These are phyloP conservation scores for crab-eating macaque (Macaca fascicularis) DNA, from an alignment of 2,113 vertebrate genomes.

Conservation along the genomic window DNA sequence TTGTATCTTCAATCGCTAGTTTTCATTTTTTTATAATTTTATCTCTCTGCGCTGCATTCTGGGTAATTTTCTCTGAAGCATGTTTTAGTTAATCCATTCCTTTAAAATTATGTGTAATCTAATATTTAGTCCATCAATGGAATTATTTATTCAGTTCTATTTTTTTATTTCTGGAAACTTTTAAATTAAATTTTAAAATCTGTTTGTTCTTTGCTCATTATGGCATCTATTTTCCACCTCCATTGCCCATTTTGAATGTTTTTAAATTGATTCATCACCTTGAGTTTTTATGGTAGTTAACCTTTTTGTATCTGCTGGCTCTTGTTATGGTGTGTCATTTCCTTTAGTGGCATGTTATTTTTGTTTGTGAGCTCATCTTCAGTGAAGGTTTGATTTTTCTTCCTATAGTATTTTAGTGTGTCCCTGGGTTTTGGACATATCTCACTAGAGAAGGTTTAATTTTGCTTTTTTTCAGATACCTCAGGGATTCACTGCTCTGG, in stretches of 20 bases:
- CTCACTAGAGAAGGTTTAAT: neutral
- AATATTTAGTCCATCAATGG: neutral
- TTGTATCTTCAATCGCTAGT: neutral
- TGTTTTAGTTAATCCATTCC: neutral
- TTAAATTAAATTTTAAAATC: neutral
- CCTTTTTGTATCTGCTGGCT: neutral
- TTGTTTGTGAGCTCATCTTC: neutral
- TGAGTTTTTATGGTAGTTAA: neutral
- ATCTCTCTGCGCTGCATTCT: neutral
- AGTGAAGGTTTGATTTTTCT: neutral
- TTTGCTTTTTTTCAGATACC: neutral
- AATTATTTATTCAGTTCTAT: neutral
- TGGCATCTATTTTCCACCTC: neutral
- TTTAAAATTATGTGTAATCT: neutral
- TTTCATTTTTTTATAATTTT: neutral
- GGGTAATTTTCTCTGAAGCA: neutral
- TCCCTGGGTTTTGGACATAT: neutral
- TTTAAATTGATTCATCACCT: neutral
- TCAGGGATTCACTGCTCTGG: neutral
- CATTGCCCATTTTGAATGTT: neutral
- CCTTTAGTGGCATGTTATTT: neutral
- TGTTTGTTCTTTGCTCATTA: neutral
- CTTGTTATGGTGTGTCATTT: neutral
- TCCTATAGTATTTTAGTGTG: neutral
- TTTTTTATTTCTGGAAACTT: neutral